Base-by-base conservation (phyloP, 2,113 vertebrate genomes). In the Corapipo altera region DNA sequence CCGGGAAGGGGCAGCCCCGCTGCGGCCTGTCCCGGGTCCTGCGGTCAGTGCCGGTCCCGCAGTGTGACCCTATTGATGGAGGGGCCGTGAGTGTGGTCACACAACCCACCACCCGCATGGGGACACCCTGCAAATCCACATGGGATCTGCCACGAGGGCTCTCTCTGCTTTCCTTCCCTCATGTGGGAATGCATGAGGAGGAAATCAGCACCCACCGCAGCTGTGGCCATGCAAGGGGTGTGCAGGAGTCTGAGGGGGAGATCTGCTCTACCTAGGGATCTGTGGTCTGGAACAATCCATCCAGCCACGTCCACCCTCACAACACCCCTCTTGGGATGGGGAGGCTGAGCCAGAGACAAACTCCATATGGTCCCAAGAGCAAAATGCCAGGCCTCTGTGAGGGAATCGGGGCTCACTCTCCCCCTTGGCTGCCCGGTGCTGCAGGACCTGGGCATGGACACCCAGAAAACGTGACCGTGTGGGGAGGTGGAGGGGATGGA, bases 401-500 rank as follows among this genome's bases (percentile, higher is more conserved):
- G 52, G 39, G 57, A 4, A 30, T 1, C 9, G 6, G 51, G 27
- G 46, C n/a, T 44, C 21, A 10, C 7, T 6, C 32, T 20, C 27
- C 19, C 30, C 35, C 39, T 30, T 13, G 30, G 30, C 58, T 74
- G 72, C 44, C 76, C 21, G 15, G 32, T 26, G 39, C 71, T n/a
- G 52, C 43, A 26, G 30, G 5, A 21, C 11, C 54, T 23, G 30
- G 23, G 18, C 44, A 61, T 0, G 2, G 62, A 26, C 69, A 30
- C 27, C 27, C 10, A 9, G 43, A 39, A 84, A 62, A 43, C 0
- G 0, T 0, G 1, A 35, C 23, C 2, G 0, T 18, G 54, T 20
- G 23, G 49, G 21, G 37, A 83, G n/a, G 51, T 1, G 28, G 66
- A 70, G 12, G 26, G 32, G 17, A n/a, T 20, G 15, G 20, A 49